Percentiles rank a stretch among this genome's conserved stretches.
Evolutionary conservation across 2,797 vertebrate genomes (phyloP).

Genomic region (Esox lucius): DNA sequence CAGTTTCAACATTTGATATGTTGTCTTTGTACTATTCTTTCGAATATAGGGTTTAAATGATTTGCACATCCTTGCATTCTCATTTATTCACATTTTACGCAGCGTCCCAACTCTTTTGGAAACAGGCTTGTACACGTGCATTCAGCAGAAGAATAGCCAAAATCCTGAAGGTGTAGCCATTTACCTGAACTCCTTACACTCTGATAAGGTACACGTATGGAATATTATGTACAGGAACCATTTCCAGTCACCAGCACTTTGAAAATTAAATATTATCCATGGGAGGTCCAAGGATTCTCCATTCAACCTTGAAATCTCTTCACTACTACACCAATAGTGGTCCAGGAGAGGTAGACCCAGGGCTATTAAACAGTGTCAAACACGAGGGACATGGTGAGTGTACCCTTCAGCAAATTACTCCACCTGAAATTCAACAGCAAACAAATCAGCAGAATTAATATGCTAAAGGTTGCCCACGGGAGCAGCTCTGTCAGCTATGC

Average conservation of each 20-base stretch:
- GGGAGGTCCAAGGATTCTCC: background rate
- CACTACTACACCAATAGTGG: slow-evolving; percentile 22
- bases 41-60: too few relatives aligned
- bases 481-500: slow-evolving; percentile 12
- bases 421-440: slow-evolving; percentile 15
- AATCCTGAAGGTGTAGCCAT: background rate
- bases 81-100: too few relatives aligned
- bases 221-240: background rate
- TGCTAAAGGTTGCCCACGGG: slow-evolving; percentile 41
- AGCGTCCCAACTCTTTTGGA: too few relatives aligned
- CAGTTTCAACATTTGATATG: too few relatives aligned
- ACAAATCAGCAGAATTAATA: slow-evolving; percentile 40
- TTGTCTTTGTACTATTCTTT: too few relatives aligned
- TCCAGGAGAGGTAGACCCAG: slow-evolving; percentile 17
- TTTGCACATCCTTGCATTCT: too few relatives aligned
- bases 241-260: background rate
- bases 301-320: slow-evolving; percentile 41
- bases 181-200: background rate
- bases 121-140: slow-evolving; percentile 24
- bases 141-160: slow-evolving; percentile 17
- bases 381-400: slow-evolving; percentile 45
- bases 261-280: background rate
- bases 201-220: background rate
- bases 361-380: slow-evolving; percentile 43
- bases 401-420: slow-evolving; percentile 49